A percentile compares a stretch with the other conserved stretches of the same genome.
Evolutionary conservation across 2,113 vertebrate species (phyloP).

Genomic region (Hassar affinis): DNA sequence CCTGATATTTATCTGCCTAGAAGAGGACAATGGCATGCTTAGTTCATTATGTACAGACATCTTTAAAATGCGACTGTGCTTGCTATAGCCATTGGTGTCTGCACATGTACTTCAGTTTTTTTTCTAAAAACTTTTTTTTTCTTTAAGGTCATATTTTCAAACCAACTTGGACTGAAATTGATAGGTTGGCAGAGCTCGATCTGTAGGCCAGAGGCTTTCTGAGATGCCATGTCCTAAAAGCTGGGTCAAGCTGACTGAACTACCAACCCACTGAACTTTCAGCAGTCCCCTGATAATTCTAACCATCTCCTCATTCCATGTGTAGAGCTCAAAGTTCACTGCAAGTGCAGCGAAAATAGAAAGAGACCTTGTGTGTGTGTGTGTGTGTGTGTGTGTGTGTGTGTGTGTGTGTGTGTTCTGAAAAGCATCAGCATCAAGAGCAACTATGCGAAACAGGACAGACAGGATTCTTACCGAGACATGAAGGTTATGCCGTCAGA

Average conservation of each 20-base stretch:
- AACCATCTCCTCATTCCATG: conserved; percentile 72
- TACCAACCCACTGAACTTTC: conserved; percentile 46
- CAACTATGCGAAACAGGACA: conserved; percentile 32
- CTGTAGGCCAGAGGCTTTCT: conserved; percentile 13
- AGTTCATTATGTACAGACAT: background rate
- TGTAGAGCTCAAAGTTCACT: conserved; percentile 77
- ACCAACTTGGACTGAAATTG: background rate
- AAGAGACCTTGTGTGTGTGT: conserved; percentile 18
- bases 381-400: background rate
- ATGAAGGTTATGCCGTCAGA: conserved; percentile 6
- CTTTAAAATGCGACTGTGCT: background rate
- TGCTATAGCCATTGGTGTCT: background rate
- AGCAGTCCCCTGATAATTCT: conserved; percentile 67
- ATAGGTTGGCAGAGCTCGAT: background rate
- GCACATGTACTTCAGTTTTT: background rate
- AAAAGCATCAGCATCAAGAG: conserved; percentile 18
- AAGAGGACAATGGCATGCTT: background rate
- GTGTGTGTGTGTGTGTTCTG: conserved; percentile 1
- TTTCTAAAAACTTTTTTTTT: no score
- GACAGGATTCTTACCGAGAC: conserved; percentile 26
- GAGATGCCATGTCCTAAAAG: conserved; percentile 37
- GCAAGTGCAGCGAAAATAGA: conserved; percentile 64
- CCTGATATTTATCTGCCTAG: background rate
- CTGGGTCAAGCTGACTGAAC: conserved; percentile 38
- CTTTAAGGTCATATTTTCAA: conserved; percentile 3